phyloP scores from a whole-genome alignment of 2,113 vertebrate species.

The Elephas maximus region DNA sequence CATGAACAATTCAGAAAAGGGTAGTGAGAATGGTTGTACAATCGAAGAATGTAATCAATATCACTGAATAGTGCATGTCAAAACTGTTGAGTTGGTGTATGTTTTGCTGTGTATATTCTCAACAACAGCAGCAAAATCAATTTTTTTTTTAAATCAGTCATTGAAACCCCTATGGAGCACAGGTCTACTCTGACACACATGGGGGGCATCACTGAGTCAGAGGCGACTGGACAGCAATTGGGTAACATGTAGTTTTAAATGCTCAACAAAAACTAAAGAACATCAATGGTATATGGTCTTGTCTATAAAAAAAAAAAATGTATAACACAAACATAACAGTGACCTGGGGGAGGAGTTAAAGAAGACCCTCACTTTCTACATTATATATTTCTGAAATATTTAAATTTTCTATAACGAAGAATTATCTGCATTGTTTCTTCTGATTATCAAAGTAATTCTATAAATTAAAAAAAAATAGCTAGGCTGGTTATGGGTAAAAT shows the following conservation, averaged over 20 bases:
- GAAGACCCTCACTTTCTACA: not conserved
- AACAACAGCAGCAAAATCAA: too few relatives aligned
- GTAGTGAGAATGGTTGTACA: too few relatives aligned
- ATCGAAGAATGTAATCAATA: too few relatives aligned
- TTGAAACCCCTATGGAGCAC: too few relatives aligned
- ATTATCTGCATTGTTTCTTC: not conserved
- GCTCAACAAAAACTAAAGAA: not conserved
- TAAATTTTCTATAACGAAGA: constrained; percentile 36
- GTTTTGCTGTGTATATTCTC: too few relatives aligned
- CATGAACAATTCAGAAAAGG: too few relatives aligned
- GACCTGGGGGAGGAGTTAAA: not conserved
- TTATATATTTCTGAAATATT: not conserved
- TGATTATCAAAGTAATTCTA: constrained; percentile 31
- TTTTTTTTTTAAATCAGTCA: too few relatives aligned
- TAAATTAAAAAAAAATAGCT: not conserved
- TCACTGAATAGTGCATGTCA: too few relatives aligned
- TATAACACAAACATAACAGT: not conserved
- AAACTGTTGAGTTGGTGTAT: too few relatives aligned
- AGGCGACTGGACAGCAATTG: too few relatives aligned
- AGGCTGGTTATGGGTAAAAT: not conserved
- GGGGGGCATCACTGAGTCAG: too few relatives aligned
- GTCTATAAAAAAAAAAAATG: not conserved
- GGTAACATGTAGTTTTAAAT: not conserved
- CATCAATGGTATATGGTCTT: not conserved
- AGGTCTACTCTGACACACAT: too few relatives aligned